Evolutionary conservation across 1,140 invertebrate genomes (phyloP), one percentile per base, ranked within the genome.

Genomic region (Drosophila repletoides): DNA sequence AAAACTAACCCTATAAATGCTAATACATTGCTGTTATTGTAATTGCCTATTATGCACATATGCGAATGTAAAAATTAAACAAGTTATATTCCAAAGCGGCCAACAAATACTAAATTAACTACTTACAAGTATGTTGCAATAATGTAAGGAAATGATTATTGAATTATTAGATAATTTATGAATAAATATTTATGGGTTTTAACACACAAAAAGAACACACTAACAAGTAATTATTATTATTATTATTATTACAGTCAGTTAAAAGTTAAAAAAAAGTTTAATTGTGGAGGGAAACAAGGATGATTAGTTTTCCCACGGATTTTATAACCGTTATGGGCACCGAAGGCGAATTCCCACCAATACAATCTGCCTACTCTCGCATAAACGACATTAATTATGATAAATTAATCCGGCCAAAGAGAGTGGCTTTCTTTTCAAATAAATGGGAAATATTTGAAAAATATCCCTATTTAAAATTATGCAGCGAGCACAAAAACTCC

Each of bases 141-240:
- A 51, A 48, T 41, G 58, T 73, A 71, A 69, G 46, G 15, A 40
- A 21, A 51, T 33, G 61, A 59, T 33, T 59, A 66, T 46, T 43
- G 38, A 29, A 64, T 40, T 40, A 65, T 53, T 65, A 61, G 61
- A 68, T 48, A 69, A 72, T 68, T 58, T 43, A 58, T 72, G 53
- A 88, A 77, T 76, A 88, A 77, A 77, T 77, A 88, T 83, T 77
- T 88, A 88, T 87, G 76, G 76, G 83, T 77, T 87, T 87, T 87
- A 87, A 73, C 52, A 74, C 63, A 65, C 58, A 49, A 29, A 34
- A 26, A 12, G 12, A 21, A 40, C 6, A 12, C 3, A 28, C 9
- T 17, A 14, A 49, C 43, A 10, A 2, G 5, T 14, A 7, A 46
- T 12, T 21, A 36, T 45, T 17, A 4, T 6, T 2, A n/a, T n/a